Evolutionary conservation across 2,797 vertebrate genomes (phyloP).

Genomic region (Pseudomugil gertrudae): DNA sequence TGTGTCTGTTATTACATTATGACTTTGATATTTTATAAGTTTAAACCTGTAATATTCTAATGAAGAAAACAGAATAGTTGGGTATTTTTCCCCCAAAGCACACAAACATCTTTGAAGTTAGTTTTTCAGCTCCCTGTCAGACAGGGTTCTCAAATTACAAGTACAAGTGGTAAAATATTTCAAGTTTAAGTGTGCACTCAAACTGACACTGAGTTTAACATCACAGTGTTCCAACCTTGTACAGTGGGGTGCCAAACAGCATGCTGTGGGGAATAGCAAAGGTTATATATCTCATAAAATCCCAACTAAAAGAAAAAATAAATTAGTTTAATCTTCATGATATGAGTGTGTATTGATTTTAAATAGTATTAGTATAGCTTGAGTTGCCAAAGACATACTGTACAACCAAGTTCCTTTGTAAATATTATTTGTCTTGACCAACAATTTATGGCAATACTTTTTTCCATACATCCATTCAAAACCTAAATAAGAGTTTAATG

Average conservation of each 20-base stretch:
- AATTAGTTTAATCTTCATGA: background rate
- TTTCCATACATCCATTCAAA: background rate
- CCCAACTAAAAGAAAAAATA: background rate
- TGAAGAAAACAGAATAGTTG: background rate
- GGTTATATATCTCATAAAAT: background rate
- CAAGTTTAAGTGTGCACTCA: background rate
- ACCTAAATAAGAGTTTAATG: background rate
- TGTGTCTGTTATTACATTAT: no score
- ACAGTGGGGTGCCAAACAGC: background rate
- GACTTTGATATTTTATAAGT: no score
- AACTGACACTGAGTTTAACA: background rate
- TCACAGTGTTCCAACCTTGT: background rate
- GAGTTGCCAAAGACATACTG: background rate
- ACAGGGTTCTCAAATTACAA: background rate
- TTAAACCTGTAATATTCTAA: no score
- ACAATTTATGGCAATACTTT: background rate
- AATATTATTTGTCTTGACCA: background rate
- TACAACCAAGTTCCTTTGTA: background rate
- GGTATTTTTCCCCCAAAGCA: background rate
- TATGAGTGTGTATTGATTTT: background rate
- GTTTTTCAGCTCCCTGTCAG: background rate
- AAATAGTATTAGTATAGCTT: background rate
- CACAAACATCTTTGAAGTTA: background rate
- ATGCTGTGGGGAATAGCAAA: background rate
- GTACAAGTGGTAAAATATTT: background rate